These are phyloP conservation scores for Malurus splendens DNA, from an alignment of 2,797 vertebrate genomes.

Conservation along the genomic window DNA sequence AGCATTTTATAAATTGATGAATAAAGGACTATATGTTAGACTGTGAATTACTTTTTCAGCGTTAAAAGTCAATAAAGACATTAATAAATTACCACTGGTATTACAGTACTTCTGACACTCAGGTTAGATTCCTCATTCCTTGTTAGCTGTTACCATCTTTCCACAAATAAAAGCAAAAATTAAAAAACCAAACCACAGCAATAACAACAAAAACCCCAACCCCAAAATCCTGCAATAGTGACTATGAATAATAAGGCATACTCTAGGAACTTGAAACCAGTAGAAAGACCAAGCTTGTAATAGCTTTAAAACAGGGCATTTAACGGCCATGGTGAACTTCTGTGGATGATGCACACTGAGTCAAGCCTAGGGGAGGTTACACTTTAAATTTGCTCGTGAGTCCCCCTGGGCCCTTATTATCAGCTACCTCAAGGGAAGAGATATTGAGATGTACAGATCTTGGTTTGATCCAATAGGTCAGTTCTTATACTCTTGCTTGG, in stretches of 20 bases:
- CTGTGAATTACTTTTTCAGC: neutral
- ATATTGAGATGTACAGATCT: neutral
- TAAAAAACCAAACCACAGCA: neutral
- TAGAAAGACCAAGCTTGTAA: neutral
- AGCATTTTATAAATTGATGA: neutral
- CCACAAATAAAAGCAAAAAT: neutral
- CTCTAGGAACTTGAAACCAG: neutral
- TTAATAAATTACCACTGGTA: neutral
- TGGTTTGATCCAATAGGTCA: neutral
- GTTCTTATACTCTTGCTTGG: neutral
- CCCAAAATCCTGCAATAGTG: neutral
- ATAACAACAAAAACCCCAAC: neutral
- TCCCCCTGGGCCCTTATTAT: neutral
- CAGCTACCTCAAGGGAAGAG: neutral
- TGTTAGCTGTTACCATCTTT: neutral
- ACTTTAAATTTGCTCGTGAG: neutral
- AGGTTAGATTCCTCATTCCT: neutral
- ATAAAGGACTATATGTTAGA: neutral
- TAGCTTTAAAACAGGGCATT: neutral
- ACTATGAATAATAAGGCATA: neutral
- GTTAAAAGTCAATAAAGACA: neutral
- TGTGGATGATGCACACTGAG: neutral
- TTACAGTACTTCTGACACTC: neutral
- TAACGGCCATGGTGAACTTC: neutral
- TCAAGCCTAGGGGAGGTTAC: neutral